phyloP scores from a whole-genome alignment of 2,888 invertebrate species.

The Pollenia amentaria region DNA sequence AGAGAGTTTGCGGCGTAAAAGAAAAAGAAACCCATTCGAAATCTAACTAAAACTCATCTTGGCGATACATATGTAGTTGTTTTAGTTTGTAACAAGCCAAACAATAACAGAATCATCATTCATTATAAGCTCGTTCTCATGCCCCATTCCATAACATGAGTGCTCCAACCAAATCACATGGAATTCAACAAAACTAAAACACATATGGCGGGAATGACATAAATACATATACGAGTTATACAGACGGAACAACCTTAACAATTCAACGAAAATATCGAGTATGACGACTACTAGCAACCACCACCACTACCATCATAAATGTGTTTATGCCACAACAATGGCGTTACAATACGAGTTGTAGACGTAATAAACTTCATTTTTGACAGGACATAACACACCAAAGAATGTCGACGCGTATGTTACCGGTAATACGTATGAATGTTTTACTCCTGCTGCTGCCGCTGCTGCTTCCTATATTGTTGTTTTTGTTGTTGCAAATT shows the following conservation, averaged over 20 bases:
- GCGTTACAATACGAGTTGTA: constrained; percentile 77
- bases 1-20: neutral
- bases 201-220: constrained; percentile 82
- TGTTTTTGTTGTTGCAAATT: constrained; percentile 74
- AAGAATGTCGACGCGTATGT: constrained; percentile 76
- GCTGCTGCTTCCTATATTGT: constrained; percentile 41
- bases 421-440: constrained; percentile 64
- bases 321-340: constrained; percentile 73
- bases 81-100: constrained; percentile 67
- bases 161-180: constrained; percentile 45
- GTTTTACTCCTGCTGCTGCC: neutral
- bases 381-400: constrained; percentile 81
- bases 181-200: constrained; percentile 65
- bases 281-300: constrained; percentile 20
- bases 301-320: constrained; percentile 64
- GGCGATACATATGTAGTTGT: constrained; percentile 26
- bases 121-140: constrained; percentile 75
- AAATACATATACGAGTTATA: constrained; percentile 77
- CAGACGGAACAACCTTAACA: constrained; percentile 55
- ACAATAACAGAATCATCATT: constrained; percentile 79
- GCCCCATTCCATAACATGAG: constrained; percentile 9
- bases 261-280: constrained; percentile 37
- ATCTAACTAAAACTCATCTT: constrained; percentile 49
- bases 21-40: constrained; percentile 47
- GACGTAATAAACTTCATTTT: constrained; percentile 83